A percentile compares a stretch with the other conserved stretches of the same genome.
phyloP scores from a whole-genome alignment of 2,797 vertebrate genomes.

The Crenuchus spilurus region DNA sequence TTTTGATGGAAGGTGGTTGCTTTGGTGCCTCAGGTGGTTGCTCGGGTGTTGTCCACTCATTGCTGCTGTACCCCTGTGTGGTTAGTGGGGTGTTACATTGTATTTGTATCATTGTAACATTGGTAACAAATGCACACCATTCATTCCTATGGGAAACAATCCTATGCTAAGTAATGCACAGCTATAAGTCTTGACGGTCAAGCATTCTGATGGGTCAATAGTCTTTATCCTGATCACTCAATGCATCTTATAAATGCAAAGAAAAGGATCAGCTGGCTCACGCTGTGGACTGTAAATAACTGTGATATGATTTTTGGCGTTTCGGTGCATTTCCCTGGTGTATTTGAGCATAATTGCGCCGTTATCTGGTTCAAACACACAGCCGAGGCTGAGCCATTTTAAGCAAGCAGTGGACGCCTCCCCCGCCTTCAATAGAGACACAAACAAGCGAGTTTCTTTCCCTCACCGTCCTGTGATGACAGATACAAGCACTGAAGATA shows the following conservation, averaged over 20 bases:
- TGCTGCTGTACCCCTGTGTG: too few relatives aligned
- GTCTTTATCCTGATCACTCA: not conserved
- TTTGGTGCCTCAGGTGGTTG: too few relatives aligned
- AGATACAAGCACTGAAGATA: not conserved
- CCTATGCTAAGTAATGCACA: too few relatives aligned
- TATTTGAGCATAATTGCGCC: not conserved
- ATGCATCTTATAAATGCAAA: not conserved
- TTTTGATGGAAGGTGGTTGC: not conserved
- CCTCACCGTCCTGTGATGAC: not conserved
- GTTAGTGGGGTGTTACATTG: too few relatives aligned
- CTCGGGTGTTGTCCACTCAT: too few relatives aligned
- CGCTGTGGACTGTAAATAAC: not conserved
- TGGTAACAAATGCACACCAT: too few relatives aligned
- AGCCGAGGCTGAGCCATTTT: not conserved
- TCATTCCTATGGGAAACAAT: too few relatives aligned
- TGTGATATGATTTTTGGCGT: not conserved
- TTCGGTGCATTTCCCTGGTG: not conserved
- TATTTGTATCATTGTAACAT: too few relatives aligned
- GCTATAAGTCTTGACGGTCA: too few relatives aligned
- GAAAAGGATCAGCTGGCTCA: not conserved
- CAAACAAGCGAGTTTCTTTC: not conserved
- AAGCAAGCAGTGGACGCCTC: not conserved
- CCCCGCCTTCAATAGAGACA: not conserved
- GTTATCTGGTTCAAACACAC: slow-evolving; percentile 18
- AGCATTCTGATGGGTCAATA: not conserved